These are phyloP conservation scores for Pelvicachromis taeniatus DNA, from an alignment of 2,113 vertebrate genomes.

Conservation along the genomic window DNA sequence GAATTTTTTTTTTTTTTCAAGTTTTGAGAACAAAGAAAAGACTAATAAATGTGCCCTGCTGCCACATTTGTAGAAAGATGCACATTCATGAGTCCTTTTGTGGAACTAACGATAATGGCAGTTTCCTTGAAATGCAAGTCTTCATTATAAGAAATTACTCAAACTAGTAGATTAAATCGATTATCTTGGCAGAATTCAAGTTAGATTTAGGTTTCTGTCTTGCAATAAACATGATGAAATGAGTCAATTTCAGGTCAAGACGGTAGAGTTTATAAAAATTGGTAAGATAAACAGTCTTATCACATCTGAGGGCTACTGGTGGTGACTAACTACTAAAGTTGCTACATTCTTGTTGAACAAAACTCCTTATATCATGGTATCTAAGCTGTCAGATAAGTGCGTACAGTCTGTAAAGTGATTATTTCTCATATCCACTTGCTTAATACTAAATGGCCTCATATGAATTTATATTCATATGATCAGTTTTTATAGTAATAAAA, in stretches of 20 bases:
- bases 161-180: neutral
- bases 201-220: neutral
- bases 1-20: neutral
- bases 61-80: neutral
- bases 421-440: neutral
- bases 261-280: constrained; percentile 33
- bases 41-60: neutral
- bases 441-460: neutral
- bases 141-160: neutral
- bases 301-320: neutral
- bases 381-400: neutral
- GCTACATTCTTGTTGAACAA: neutral
- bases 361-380: neutral
- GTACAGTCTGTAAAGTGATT: neutral
- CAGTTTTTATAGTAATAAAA: neutral
- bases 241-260: constrained; percentile 34
- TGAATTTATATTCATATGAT: neutral
- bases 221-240: neutral
- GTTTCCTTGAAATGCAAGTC: neutral
- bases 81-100: neutral
- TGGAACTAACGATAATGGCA: neutral
- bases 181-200: neutral
- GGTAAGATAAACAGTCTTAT: constrained; percentile 6
- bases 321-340: neutral
- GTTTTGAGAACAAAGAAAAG: neutral